phyloP scores from a whole-genome alignment of 2,797 vertebrate species.

The Muraenolepis orangiensis region DNA sequence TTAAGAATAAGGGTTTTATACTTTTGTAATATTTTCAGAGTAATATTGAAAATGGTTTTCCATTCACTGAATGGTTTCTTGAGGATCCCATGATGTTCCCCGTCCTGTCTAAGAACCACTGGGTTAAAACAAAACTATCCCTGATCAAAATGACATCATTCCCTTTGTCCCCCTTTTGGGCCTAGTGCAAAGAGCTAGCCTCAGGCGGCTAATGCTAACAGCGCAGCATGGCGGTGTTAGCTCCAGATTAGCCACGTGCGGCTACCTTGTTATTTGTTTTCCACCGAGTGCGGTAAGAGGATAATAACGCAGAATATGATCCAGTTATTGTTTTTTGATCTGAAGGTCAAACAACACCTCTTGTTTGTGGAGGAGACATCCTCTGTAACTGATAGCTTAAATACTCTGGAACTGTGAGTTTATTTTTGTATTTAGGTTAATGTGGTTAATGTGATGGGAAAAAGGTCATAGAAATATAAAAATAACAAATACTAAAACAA shows the following conservation, averaged over 20 bases:
- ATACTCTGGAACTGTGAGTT: slow-evolving; percentile 35
- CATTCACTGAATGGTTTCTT: slow-evolving; percentile 43
- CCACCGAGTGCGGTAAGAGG: slow-evolving; percentile 63
- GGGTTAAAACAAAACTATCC: neutral
- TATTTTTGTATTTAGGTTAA: neutral
- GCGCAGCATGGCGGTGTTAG: slow-evolving; percentile 48
- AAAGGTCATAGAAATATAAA: neutral
- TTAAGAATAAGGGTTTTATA: slow-evolving; percentile 70
- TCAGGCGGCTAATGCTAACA: slow-evolving; percentile 33
- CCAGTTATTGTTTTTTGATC: slow-evolving; percentile 59
- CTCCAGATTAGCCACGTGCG: slow-evolving; percentile 53
- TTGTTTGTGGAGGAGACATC: slow-evolving; percentile 15
- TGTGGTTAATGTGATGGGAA: neutral
- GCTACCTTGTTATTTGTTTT: slow-evolving; percentile 65
- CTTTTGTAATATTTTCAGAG: slow-evolving; percentile 62
- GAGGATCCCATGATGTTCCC: slow-evolving; percentile 30
- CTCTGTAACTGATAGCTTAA: neutral
- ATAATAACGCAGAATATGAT: slow-evolving; percentile 63
- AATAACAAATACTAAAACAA: too few relatives aligned
- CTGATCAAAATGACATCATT: neutral
- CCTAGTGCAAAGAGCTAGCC: slow-evolving; percentile 16
- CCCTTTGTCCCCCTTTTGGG: neutral
- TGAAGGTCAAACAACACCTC: slow-evolving; percentile 52
- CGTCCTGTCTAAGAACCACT: neutral
- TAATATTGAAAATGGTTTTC: slow-evolving; percentile 72